A percentile compares a stretch with the other conserved stretches of the same genome.
phyloP scores from a whole-genome alignment of 2,888 invertebrate genomes.

The Cyaniris semiargus region DNA sequence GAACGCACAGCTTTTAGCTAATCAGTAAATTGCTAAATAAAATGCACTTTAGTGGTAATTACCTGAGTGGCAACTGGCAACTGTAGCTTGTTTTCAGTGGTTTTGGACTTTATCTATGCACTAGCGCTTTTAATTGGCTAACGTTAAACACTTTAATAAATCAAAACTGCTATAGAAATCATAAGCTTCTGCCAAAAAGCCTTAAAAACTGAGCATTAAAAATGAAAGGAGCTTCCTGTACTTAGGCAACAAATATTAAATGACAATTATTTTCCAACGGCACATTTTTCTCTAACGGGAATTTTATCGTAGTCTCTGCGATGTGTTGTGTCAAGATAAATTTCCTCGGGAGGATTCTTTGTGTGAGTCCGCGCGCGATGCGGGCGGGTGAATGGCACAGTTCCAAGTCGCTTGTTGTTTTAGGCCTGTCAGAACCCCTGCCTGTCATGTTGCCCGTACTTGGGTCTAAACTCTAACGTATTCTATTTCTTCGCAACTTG shows the following conservation, averaged over 20 bases:
- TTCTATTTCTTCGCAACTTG: neutral
- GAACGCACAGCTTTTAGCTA: no score
- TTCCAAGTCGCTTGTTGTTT: slow-evolving; percentile 42
- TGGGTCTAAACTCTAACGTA: neutral
- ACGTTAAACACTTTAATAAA: no score
- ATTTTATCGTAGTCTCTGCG: neutral
- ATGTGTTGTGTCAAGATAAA: slow-evolving; percentile 29
- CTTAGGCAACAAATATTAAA: neutral
- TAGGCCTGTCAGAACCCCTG: slow-evolving; percentile 36
- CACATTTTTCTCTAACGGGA: slow-evolving; percentile 7
- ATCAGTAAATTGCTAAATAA: no score
- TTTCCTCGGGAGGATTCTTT: slow-evolving; percentile 37
- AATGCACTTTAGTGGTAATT: no score
- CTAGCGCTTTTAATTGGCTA: no score
- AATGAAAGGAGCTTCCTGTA: neutral
- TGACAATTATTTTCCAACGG: neutral
- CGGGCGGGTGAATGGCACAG: slow-evolving; percentile 42
- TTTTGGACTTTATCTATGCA: no score
- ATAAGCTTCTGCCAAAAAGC: neutral
- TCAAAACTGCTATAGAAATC: no score
- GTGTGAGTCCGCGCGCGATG: slow-evolving; percentile 35
- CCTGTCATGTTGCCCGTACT: slow-evolving; percentile 33
- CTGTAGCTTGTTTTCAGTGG: no score
- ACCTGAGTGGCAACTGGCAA: no score
- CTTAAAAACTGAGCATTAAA: neutral